Conservation (phyloP, 2,888 invertebrate genomes). For the Schizotus pectinicornis region DNA sequence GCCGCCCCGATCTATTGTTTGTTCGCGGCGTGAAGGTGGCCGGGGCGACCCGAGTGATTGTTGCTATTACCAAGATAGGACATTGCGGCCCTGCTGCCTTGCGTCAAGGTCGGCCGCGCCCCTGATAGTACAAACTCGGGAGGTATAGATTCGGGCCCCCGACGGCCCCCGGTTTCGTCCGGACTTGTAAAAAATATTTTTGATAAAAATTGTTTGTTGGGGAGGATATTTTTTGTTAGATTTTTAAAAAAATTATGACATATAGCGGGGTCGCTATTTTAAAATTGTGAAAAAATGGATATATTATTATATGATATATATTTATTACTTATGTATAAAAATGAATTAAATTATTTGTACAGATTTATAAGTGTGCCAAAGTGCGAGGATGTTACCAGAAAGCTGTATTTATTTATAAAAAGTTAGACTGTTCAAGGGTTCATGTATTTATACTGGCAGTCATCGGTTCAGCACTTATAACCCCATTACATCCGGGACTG, state of each 20-base stretch:
- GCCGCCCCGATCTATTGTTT: conserved; percentile 31
- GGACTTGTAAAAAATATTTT: conserved; percentile 65
- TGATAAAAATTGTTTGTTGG: conserved; percentile 70
- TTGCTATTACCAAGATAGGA: conserved; percentile 52
- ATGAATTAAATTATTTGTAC: conserved; percentile 60
- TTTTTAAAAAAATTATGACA: conserved; percentile 55
- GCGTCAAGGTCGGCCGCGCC: conserved; percentile 55
- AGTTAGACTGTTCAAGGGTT: conserved; percentile 55
- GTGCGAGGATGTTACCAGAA: conserved; percentile 59
- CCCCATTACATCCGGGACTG: conserved; percentile 49
- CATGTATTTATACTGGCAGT: conserved; percentile 56
- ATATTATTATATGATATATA: conserved; percentile 57
- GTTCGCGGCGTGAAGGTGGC: conserved; percentile 37
- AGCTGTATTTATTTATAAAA: conserved; percentile 57
- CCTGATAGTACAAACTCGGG: conserved; percentile 60
- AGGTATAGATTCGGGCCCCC: conserved; percentile 52
- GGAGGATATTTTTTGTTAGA: conserved; percentile 64
- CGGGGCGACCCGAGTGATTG: conserved; percentile 49
- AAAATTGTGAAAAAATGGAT: conserved; percentile 61
- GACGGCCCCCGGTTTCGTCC: conserved; percentile 41
- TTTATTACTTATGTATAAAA: conserved; percentile 60
- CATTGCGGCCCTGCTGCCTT: conserved; percentile 51
- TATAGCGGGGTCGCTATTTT: conserved; percentile 58
- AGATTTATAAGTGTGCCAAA: conserved; percentile 61
- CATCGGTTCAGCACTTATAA: conserved; percentile 48